phyloP scores from a whole-genome alignment of 2,888 invertebrate genomes.

The Synergus japonicus region DNA sequence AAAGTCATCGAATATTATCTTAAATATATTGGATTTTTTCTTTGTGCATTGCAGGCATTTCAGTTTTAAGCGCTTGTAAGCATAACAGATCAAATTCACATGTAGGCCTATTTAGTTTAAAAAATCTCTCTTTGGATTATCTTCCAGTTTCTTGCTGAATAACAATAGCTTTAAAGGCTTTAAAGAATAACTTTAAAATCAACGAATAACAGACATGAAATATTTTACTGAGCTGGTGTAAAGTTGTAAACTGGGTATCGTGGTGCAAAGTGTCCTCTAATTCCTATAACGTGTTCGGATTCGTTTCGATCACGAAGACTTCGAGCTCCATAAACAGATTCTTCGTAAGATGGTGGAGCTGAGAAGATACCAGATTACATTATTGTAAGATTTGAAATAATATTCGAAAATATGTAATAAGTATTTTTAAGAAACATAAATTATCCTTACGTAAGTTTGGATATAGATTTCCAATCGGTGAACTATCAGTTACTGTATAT shows the following conservation, averaged over 20 bases:
- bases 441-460: conserved; percentile 79
- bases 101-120: neutral
- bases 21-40: neutral
- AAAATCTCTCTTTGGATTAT: conserved; percentile 15
- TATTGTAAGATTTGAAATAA: neutral
- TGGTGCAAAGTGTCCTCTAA: conserved; percentile 69
- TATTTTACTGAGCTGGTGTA: conserved; percentile 54
- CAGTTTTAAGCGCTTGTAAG: neutral
- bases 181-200: neutral
- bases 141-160: neutral
- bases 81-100: neutral
- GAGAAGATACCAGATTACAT: conserved; percentile 58
- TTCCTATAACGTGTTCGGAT: conserved; percentile 78
- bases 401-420: neutral
- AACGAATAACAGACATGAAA: neutral
- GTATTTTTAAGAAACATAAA: conserved; percentile 39
- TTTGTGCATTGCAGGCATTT: conserved; percentile 17
- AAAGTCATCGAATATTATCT: neutral
- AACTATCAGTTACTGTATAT: conserved; percentile 74
- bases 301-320: conserved; percentile 83
- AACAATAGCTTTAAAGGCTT: neutral
- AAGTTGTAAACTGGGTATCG: conserved; percentile 76
- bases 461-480: conserved; percentile 74
- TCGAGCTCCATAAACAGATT: conserved; percentile 81
- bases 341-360: conserved; percentile 85